Conservation (phyloP, 2,113 vertebrate species). For the Dolichallabes microphthalmus region DNA sequence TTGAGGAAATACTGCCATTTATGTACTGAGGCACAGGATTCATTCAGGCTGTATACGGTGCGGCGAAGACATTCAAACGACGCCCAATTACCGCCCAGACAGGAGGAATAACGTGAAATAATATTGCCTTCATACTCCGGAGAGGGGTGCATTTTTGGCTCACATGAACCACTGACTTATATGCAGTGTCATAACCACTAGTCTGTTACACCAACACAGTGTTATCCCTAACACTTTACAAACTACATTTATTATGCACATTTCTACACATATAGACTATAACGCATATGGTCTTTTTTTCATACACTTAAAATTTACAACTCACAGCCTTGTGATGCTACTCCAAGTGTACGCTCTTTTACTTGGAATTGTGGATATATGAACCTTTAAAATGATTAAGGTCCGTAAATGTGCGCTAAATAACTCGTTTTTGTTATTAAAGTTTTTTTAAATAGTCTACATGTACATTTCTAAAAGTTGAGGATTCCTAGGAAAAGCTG, state of each 20-base stretch:
- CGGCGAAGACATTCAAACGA: neutral
- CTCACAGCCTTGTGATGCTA: too few relatives aligned
- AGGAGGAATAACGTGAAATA: neutral
- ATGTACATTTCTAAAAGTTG: neutral
- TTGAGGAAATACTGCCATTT: slow-evolving; percentile 74
- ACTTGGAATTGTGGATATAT: too few relatives aligned
- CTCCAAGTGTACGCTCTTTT: too few relatives aligned
- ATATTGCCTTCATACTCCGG: neutral
- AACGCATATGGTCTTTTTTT: too few relatives aligned
- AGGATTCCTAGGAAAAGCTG: neutral
- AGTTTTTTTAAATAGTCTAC: too few relatives aligned
- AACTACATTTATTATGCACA: neutral
- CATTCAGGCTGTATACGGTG: neutral
- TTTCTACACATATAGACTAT: too few relatives aligned
- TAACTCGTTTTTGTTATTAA: too few relatives aligned
- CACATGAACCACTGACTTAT: neutral
- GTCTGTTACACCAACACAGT: neutral
- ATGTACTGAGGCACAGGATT: slow-evolving; percentile 57
- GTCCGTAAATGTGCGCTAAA: too few relatives aligned
- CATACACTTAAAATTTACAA: too few relatives aligned
- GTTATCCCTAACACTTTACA: neutral
- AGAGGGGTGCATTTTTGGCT: neutral
- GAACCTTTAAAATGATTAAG: too few relatives aligned
- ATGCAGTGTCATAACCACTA: neutral
- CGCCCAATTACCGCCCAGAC: neutral